These are phyloP conservation scores for Stylophora pistillata DNA, from an alignment of 64 coral and sea anemone genomes.

Conservation along the genomic window DNA sequence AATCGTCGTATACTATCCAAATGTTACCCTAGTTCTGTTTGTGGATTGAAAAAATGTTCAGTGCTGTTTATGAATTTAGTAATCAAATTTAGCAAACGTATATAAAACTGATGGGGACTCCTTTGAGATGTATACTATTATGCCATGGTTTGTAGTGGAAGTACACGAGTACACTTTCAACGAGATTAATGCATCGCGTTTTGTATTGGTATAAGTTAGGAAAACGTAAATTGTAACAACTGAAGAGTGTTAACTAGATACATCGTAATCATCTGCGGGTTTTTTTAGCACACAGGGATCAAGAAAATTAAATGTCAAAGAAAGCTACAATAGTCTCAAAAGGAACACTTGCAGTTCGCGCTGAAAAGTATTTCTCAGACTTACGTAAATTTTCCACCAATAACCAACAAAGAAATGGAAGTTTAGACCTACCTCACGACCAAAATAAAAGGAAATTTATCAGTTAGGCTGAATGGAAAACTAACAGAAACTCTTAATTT, in stretches of 20 bases:
- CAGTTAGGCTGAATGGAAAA: not conserved
- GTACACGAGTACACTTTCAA: too few relatives aligned
- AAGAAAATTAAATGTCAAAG: not conserved
- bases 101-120: too few relatives aligned
- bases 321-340: not conserved
- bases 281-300: not conserved
- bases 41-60: too few relatives aligned
- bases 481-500: slow-evolving; percentile 1
- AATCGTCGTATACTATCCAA: too few relatives aligned
- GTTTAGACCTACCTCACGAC: slow-evolving; percentile 3
- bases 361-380: not conserved
- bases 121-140: too few relatives aligned
- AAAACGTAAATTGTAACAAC: not conserved
- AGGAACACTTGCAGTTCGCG: not conserved
- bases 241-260: not conserved
- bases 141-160: too few relatives aligned
- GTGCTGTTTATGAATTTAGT: too few relatives aligned
- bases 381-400: not conserved
- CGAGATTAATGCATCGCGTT: too few relatives aligned
- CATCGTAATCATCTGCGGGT: not conserved
- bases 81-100: too few relatives aligned
- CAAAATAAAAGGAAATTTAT: not conserved
- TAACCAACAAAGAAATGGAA: not conserved
- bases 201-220: too few relatives aligned
- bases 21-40: too few relatives aligned